These are phyloP conservation scores for Oscheius sp. DNA, from an alignment of 2,888 invertebrate genomes.

Conservation along the genomic window DNA sequence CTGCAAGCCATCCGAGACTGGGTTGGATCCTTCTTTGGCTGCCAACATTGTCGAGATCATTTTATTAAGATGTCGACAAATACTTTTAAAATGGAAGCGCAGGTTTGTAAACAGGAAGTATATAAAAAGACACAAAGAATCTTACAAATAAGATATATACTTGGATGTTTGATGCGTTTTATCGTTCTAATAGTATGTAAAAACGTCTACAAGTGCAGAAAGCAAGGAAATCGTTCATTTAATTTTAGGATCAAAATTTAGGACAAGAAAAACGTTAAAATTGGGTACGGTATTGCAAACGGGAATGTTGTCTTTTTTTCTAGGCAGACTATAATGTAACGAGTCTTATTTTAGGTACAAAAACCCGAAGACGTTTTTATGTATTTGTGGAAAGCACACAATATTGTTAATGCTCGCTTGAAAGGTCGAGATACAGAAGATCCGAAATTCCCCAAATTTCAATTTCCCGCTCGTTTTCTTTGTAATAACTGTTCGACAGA, in stretches of 20 bases:
- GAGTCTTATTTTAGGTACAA: conserved; percentile 56
- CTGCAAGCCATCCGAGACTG: conserved; percentile 86
- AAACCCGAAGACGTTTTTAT: conserved; percentile 64
- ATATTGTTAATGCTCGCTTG: conserved; percentile 86
- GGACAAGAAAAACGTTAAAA: no score
- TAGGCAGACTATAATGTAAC: no score
- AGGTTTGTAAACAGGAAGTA: no score
- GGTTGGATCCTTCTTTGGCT: conserved; percentile 92
- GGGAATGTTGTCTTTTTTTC: no score
- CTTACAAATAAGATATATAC: no score
- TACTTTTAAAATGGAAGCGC: conserved; percentile 60
- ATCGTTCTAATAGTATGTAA: no score
- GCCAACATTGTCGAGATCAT: conserved; percentile 86
- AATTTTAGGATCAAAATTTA: no score
- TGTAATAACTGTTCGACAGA: conserved; percentile 59
- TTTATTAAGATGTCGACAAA: conserved; percentile 85
- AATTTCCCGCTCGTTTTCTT: conserved; percentile 67
- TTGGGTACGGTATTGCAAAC: no score
- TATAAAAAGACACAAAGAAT: no score
- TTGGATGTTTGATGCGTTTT: no score
- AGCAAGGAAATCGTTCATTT: no score
- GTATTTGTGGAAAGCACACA: conserved; percentile 84
- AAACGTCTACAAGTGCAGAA: no score
- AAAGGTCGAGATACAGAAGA: conserved; percentile 81
- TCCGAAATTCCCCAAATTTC: conserved; percentile 82